phyloP scores from a whole-genome alignment of 2,113 vertebrate species.

The Macrotus californicus region DNA sequence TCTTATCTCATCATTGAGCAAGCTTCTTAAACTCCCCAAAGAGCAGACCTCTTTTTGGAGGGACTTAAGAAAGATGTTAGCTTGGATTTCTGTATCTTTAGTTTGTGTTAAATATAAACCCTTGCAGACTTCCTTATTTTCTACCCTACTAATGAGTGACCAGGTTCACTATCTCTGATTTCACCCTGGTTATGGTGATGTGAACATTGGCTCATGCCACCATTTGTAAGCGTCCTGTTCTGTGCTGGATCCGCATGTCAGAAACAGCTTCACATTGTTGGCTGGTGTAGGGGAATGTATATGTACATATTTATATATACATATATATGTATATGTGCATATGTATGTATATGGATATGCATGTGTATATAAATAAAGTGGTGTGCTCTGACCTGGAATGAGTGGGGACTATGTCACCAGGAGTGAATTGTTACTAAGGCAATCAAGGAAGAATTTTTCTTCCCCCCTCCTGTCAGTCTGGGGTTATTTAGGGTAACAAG shows the following conservation, averaged over 20 bases:
- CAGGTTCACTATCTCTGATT: background rate
- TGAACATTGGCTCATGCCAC: background rate
- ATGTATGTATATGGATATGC: too few species aligned
- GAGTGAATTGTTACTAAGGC: background rate
- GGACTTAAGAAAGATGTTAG: background rate
- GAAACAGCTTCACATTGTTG: background rate
- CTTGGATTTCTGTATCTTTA: constrained; percentile 4
- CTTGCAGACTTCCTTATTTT: constrained; percentile 18
- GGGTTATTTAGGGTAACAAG: background rate
- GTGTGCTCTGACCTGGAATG: background rate
- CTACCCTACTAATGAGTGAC: background rate
- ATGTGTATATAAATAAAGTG: background rate
- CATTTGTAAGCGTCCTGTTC: background rate
- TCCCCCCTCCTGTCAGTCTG: background rate
- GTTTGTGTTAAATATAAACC: constrained; percentile 13
- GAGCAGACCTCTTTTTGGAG: background rate
- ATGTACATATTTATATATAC: background rate
- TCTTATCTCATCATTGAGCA: background rate
- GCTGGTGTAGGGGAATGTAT: background rate
- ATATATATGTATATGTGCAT: too few species aligned
- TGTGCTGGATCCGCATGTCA: background rate
- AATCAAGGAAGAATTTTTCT: background rate
- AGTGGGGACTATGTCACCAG: too few species aligned
- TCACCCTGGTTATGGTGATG: constrained; percentile 6
- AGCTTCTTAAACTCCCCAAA: background rate